Base-by-base conservation (phyloP, 2,888 invertebrate species). In the Nycteola revayana region DNA sequence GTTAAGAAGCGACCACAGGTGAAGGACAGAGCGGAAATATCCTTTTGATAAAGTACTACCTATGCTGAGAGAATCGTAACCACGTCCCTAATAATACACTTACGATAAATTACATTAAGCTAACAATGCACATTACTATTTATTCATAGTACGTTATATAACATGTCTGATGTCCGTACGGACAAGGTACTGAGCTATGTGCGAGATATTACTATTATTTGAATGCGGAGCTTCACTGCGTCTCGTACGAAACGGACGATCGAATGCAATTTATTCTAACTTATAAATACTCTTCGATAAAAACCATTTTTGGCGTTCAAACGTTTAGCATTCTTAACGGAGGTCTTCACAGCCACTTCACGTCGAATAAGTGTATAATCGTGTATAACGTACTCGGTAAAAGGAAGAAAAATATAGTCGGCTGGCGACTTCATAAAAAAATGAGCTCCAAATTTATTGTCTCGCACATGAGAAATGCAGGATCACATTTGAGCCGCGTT, bases 271-370 rank as follows among this genome's bases (percentile, higher is more conserved):
- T 5, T 68, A 66, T 66, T 65, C 71, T 75, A 75, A 76, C 69
- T 76, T 74, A 76, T 44, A 75, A 72, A 74, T 75, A 70, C 65
- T 61, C 56, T 66, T 71, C 64, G 69, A 60, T 71, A 71, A 66
- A 76, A 75, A 72, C 77, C 75, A 68, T 77, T 75, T 78, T 78
- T 77, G 78, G 80, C 75, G 75, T 74, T 64, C 66, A 54, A 63
- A 60, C 54, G 41, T 63, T 73, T 66, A 66, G 63, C 60, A 66
- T 68, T 71, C 29, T 49, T 51, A 57, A 75, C 72, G 75, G 75
- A 72, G 76, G 68, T 80, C 68, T 77, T 85, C 87, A 86, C 87
- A 85, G 87, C 85, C 86, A 71, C 82, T 76, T 74, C 74, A 77
- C 69, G 55, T 67, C 61, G 67, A 69, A 66, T 57, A 65, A 62